Evolutionary conservation across 2,888 invertebrate species (phyloP), one percentile per base, ranked within the genome.

Genomic region (Hypomecis punctinalis): DNA sequence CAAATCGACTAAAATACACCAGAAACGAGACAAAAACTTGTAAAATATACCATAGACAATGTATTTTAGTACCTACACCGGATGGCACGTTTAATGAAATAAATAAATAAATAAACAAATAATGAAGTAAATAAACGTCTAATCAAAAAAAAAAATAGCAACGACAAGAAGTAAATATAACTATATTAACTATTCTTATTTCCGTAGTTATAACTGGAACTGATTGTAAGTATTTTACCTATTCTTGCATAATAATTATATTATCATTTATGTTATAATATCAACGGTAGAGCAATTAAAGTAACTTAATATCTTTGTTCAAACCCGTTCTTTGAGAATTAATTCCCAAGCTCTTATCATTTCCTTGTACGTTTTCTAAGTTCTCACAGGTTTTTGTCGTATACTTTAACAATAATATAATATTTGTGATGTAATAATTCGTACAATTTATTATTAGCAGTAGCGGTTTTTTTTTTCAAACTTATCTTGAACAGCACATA

Each of bases 301-400:
- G 11, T 45, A 37, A 33, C n/a, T n/a, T n/a, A 46, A 11, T 10
- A 5, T 51, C 40, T 53, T 61, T 61, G 53, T 53, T 5, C 7
- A 36, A 61, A 61, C 53, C 53, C 11, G 60, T 47, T 60, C 37
- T 37, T 43, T 6, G 8, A 9, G 43, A 51, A 49, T 49, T 43
- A 11, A 45, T 60, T 43, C 23, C 10, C 37, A 13, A 36, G 35
- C 33, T 11, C 36, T 40, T 23, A 37, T 46, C 56, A 37, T n/a
- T 52, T 59, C 59, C 37, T 45, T 23, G 37, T 43, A 37, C 33
- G 11, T 42, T 10, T 47, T 39, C 7, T 11, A 36, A 42, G 51
- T 52, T 60, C 40, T n/a, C 52, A 13, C 52, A 11, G n/a, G 10
- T 48, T 48, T 48, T 48, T 7, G 7, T 37, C 33, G 33, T 5